Evolutionary conservation across 2,797 vertebrate genomes (phyloP), one percentile per base, ranked within the genome.

Genomic region (Ptychadena robeensis): DNA sequence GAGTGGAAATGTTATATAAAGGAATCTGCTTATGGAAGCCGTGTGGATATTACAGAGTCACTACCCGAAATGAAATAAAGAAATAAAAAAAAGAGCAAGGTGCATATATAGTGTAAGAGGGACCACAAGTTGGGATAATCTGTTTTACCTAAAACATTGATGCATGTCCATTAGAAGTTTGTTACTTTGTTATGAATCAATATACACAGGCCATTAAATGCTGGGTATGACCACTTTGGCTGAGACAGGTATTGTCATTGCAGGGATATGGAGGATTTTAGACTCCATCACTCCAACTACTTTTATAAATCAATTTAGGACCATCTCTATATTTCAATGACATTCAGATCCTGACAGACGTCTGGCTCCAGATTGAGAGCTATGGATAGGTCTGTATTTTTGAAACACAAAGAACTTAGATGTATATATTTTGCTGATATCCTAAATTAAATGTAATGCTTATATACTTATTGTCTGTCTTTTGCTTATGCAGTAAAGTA

Each of bases 1-100:
- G 87, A 89, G 85, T 87, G 86, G 85, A 91, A 90, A 89, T 74
- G 85, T 88, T 89, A 87, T 67, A 86, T 88, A 90, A 89, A 90
- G 86, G 83, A 87, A 86, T 80, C 82, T 87, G 85, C 86, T 87
- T 88, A 88, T 70, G 87, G 83, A 87, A 89, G 86, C 86, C 85
- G 86, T 87, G 85, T 77, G 88, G 87, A 67, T 88, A 86, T 88
- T 87, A 89, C 81, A 86, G 72, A 85, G 88, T 77, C 44, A 80
- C 82, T 64, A 80, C 82, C 48, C 83, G 61, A 82, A 61, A 81
- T 66, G 66, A 76, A 57, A 86, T 6, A 30, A 40, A 44, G 25
- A 12, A 59, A 30, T 27, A 66, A 32, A 57, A 67, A n/a, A 28
- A 35, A 37, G 1, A 35, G 15, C 37, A 27, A 34, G 15, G 59